Base-by-base conservation (phyloP, 2,113 vertebrate species). In the Pristiophorus japonicus region DNA sequence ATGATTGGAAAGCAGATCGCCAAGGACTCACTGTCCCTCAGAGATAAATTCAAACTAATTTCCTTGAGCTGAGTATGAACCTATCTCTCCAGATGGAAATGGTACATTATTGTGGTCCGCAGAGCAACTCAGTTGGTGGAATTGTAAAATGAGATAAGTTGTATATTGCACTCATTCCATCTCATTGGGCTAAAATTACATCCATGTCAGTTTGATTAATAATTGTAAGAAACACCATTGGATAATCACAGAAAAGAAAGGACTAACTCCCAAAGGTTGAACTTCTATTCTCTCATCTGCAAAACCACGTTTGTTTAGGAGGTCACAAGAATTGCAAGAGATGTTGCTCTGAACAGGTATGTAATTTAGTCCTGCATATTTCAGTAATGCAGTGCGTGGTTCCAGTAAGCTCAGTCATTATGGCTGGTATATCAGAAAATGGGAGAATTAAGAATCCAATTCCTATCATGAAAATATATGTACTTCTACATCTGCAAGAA, bases 81-180 rank as follows among this genome's bases (percentile, higher is more conserved):
- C 51, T 24, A 27, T 45, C 42, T 94, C 30, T 47, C 42, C 30
- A 5, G 45, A 70, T 30, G 93, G 66, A 94, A 94, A 73, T 47
- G 18, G 11, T 30, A 94, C 27, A 51, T 47, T 30, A 94, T 11
- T 94, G 27, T 12, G 45, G 30, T 94, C 93, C 65, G 30, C 27
- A 73, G 11, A 70, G 24, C 38, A 51, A 27, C 63, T 42, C 63
- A 45, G 20, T 66, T 20, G 65, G 38, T 7, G 16, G 91, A 45
- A 38, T 66, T 47, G 7, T 66, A 66, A 94, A 70, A 63, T 88
- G 34, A 45, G 45, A 94, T 94, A 70, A 70, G 45, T 94, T 30
- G n/a, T 70, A 70, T 73, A 94, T 94, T 94, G 93, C 93, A 94
- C 93, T 94, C 63, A 73, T 34, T 94, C 24, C 45, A 70, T 94